Percentiles rank a stretch among this genome's conserved stretches.
phyloP scores from a whole-genome alignment of 2,888 invertebrate species.

The Timema podura region DNA sequence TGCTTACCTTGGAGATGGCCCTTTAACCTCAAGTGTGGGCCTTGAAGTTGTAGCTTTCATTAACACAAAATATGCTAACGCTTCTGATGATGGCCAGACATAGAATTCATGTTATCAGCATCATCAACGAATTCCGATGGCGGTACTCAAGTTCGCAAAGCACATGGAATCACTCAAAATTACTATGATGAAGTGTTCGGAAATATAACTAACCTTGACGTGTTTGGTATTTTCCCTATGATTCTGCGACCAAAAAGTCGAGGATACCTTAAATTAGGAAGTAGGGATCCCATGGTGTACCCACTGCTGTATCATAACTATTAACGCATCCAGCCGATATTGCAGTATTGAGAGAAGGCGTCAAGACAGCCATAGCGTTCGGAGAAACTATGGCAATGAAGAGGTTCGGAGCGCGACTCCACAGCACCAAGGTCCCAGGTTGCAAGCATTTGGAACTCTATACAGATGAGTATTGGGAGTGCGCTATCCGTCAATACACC shows the following conservation, averaged over 20 bases:
- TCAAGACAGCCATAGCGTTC: conserved; percentile 77
- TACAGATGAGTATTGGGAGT: conserved; percentile 86
- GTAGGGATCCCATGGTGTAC: conserved; percentile 65
- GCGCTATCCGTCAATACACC: conserved; percentile 76
- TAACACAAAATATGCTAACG: conserved; percentile 82
- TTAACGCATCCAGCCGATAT: conserved; percentile 82
- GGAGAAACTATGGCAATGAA: conserved; percentile 75
- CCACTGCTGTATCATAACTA: conserved; percentile 91
- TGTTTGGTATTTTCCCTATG: conserved; percentile 82
- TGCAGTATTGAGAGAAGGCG: conserved; percentile 75
- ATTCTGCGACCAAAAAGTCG: conserved; percentile 74
- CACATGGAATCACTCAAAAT: conserved; percentile 76
- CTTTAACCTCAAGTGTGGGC: conserved; percentile 80
- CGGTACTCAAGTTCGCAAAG: conserved; percentile 57
- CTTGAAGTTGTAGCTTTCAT: conserved; percentile 86
- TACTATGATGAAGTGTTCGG: conserved; percentile 74
- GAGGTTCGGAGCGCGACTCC: conserved; percentile 72
- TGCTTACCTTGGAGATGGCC: conserved; percentile 80
- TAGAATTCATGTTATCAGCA: conserved; percentile 85
- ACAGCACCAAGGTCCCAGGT: conserved; percentile 70
- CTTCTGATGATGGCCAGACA: conserved; percentile 88
- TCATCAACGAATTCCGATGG: conserved; percentile 79
- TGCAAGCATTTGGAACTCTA: conserved; percentile 72
- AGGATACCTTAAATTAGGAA: conserved; percentile 48
- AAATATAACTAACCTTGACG: conserved; percentile 68